Evolutionary conservation across 2,113 vertebrate species (phyloP).

Genomic region (Telmatochromis bifrenatus): DNA sequence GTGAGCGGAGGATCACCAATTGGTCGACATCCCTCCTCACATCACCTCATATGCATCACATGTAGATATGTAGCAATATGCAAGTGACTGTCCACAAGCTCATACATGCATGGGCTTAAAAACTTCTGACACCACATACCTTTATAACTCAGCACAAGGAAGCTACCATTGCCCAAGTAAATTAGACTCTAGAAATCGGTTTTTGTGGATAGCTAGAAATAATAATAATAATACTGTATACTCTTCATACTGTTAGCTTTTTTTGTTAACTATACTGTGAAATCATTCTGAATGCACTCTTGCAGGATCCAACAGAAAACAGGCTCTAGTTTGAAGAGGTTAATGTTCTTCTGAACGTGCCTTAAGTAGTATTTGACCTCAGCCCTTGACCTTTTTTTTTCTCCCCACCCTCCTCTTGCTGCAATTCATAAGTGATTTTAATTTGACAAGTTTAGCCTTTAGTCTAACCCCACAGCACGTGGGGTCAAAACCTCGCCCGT

Average conservation of each 20-base stretch:
- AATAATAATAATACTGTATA: constrained; percentile 5
- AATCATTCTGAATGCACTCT: constrained; percentile 60
- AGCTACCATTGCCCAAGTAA: constrained; percentile 22
- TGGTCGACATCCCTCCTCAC: neutral
- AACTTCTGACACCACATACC: constrained; percentile 4
- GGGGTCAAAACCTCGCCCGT: constrained; percentile 6
- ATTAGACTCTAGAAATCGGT: neutral
- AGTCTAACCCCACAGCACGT: neutral
- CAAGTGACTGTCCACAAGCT: constrained; percentile 33
- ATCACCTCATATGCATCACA: constrained; percentile 16
- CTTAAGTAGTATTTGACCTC: neutral
- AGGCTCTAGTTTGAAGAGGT: neutral
- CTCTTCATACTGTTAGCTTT: constrained; percentile 21
- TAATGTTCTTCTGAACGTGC: neutral
- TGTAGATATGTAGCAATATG: constrained; percentile 51
- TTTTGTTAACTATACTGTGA: constrained; percentile 63
- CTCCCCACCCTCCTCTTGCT: neutral
- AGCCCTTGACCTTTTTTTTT: neutral
- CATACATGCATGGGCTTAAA: constrained; percentile 7
- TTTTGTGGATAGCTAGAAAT: constrained; percentile 7
- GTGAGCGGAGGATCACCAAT: neutral
- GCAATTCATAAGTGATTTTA: constrained; percentile 13
- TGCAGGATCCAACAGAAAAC: constrained; percentile 1
- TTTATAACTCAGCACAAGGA: constrained; percentile 45
- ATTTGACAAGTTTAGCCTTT: neutral